phyloP scores from a whole-genome alignment of 1,140 invertebrate genomes.

The Gyrodactylus salaris region DNA sequence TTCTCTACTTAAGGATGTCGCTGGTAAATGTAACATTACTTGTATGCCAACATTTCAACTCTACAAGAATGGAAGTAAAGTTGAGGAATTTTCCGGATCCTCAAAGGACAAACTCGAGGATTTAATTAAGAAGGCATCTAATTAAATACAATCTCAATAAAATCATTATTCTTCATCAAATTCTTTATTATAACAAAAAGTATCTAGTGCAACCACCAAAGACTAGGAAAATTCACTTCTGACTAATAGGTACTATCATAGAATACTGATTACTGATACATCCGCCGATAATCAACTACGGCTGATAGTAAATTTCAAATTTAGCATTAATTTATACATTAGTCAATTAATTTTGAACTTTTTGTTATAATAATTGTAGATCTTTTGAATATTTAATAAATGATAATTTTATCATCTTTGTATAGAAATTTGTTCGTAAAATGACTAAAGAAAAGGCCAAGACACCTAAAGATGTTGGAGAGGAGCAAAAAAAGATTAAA shows the following conservation, averaged over 20 bases:
- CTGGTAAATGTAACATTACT: constrained; percentile 37
- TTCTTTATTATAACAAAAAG: background rate
- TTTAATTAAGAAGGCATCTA: constrained; percentile 23
- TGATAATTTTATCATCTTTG: background rate
- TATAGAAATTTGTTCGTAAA: background rate
- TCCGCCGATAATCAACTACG: no score
- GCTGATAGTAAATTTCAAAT: no score
- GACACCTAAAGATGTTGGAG: background rate
- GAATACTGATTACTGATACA: no score
- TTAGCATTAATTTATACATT: no score
- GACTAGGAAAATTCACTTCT: background rate
- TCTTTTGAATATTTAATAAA: no score
- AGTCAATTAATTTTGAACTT: no score
- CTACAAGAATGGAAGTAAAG: constrained; percentile 35
- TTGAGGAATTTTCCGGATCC: constrained; percentile 40
- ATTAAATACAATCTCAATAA: constrained; percentile 1
- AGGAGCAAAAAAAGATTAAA: background rate
- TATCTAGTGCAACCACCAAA: background rate
- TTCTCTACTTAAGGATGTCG: constrained; percentile 26
- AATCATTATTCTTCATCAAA: background rate
- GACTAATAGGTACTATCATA: background rate
- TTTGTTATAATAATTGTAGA: no score
- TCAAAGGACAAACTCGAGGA: constrained; percentile 35
- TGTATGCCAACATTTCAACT: constrained; percentile 77
- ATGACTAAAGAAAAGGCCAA: background rate